These are phyloP conservation scores for Sepiola atlantica DNA, from an alignment of 2,888 invertebrate species.

Conservation along the genomic window DNA sequence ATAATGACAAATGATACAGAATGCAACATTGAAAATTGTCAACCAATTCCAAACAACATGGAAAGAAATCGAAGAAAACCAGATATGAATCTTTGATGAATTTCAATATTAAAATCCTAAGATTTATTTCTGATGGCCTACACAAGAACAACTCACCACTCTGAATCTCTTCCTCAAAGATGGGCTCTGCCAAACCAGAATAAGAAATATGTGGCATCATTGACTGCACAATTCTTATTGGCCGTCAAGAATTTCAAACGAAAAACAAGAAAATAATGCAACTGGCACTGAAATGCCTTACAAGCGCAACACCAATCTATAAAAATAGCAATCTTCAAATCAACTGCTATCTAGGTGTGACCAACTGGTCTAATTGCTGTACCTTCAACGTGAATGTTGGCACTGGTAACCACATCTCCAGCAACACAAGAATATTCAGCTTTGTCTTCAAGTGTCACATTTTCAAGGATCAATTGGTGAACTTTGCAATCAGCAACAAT, in stretches of 20 bases:
- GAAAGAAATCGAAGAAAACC: neutral
- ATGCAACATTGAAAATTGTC: neutral
- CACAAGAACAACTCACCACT: neutral
- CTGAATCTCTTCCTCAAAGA: neutral
- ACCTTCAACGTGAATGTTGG: constrained; percentile 70
- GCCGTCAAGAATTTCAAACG: neutral
- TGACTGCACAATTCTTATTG: neutral
- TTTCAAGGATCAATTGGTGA: constrained; percentile 64
- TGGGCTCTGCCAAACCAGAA: neutral
- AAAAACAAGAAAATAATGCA: neutral
- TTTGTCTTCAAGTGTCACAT: constrained; percentile 65
- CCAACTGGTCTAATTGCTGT: neutral
- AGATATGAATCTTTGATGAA: neutral
- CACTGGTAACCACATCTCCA: constrained; percentile 66
- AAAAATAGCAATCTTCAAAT: no score
- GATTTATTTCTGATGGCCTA: neutral
- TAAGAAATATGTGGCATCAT: neutral
- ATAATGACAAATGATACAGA: neutral
- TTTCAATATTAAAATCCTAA: neutral
- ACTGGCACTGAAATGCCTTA: neutral
- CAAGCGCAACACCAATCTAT: no score
- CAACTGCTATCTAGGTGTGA: neutral
- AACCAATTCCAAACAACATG: neutral
- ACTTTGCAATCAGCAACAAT: constrained; percentile 83
- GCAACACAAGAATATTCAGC: constrained; percentile 66